Percentiles rank a stretch among this genome's conserved stretches.
Evolutionary conservation across 1,140 invertebrate species (phyloP).

Genomic region (Trachelipus rathkii): DNA sequence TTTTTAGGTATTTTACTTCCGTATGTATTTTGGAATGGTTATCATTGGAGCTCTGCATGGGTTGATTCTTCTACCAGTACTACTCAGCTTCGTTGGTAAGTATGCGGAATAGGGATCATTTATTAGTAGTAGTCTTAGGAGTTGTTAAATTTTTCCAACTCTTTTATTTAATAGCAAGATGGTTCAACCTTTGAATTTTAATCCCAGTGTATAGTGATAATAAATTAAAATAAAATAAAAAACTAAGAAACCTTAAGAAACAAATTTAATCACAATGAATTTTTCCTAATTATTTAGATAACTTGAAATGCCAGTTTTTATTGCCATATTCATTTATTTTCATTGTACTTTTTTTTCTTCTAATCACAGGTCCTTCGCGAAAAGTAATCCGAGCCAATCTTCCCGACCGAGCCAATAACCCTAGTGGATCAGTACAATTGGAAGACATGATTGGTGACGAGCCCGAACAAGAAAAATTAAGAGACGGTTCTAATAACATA

Average conservation of each 20-base stretch:
- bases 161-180: not conserved
- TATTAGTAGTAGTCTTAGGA: not conserved
- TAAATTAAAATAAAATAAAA: too few species aligned
- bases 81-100: slow-evolving; percentile 69
- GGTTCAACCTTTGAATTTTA: not conserved
- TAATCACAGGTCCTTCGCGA: slow-evolving; percentile 31
- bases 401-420: slow-evolving; percentile 41
- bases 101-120: slow-evolving; percentile 8
- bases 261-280: not conserved
- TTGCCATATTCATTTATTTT: too few species aligned
- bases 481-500: slow-evolving; percentile 19
- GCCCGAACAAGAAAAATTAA: slow-evolving; percentile 36
- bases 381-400: slow-evolving; percentile 38
- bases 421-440: slow-evolving; percentile 42
- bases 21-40: slow-evolving; percentile 89
- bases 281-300: too few species aligned
- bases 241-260: too few species aligned
- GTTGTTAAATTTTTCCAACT: too few species aligned
- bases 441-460: slow-evolving; percentile 43
- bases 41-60: slow-evolving; percentile 84
- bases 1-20: slow-evolving; percentile 78
- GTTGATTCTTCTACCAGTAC: slow-evolving; percentile 81
- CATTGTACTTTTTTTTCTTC: not conserved
- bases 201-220: not conserved
- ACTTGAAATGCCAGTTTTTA: too few species aligned